Evolutionary conservation across 2,888 invertebrate species (phyloP).

Genomic region (Drosophila planitibia): DNA sequence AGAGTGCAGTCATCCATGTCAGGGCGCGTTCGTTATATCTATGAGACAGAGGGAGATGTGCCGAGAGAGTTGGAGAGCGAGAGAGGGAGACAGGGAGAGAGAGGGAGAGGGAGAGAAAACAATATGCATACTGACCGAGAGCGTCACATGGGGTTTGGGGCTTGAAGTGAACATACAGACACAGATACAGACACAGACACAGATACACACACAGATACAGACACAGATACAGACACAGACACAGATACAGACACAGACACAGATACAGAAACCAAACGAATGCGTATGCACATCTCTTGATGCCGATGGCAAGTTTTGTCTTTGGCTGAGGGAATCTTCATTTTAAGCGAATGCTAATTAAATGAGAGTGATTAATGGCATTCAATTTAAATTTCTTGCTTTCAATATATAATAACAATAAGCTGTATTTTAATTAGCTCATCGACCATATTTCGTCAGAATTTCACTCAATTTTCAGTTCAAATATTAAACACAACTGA

Average conservation of each 20-base stretch:
- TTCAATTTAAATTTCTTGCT: background rate
- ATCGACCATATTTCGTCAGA: background rate
- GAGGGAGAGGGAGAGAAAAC: background rate
- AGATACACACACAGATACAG: background rate
- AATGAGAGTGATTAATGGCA: constrained; percentile 1
- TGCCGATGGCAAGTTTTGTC: background rate
- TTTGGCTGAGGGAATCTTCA: background rate
- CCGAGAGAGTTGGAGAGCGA: background rate
- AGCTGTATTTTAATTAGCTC: background rate
- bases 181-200: background rate
- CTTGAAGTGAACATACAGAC: background rate
- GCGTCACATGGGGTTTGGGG: background rate
- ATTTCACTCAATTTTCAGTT: background rate
- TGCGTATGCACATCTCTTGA: background rate
- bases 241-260: background rate
- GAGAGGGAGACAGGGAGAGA: background rate
- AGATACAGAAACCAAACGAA: background rate
- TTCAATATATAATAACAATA: background rate
- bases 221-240: background rate
- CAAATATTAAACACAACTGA: background rate
- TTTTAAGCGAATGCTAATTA: constrained; percentile 1
- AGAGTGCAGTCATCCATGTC: constrained; percentile 14
- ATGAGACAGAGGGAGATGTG: background rate
- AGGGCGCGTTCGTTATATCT: constrained; percentile 9
- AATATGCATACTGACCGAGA: constrained; percentile 8